These are phyloP conservation scores for Acanthosepion lycidas DNA, from an alignment of 2,888 invertebrate genomes.

Conservation along the genomic window DNA sequence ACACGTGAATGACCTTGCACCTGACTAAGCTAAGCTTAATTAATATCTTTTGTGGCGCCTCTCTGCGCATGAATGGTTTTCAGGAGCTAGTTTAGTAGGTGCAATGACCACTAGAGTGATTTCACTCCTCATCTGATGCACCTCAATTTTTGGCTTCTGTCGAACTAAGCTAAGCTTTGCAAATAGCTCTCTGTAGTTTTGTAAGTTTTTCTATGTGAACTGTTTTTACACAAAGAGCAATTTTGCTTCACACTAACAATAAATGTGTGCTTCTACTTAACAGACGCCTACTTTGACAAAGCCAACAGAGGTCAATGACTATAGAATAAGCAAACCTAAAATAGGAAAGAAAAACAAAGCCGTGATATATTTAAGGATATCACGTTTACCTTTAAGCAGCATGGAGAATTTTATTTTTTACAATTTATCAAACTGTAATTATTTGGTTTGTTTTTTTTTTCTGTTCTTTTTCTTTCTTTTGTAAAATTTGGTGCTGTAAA, in stretches of 20 bases:
- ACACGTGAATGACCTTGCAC: too few species aligned
- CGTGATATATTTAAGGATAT: neutral
- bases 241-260: neutral
- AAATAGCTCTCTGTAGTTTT: neutral
- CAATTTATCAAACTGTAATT: neutral
- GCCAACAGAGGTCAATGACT: too few species aligned
- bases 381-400: neutral
- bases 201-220: neutral
- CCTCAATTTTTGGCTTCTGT: too few species aligned
- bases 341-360: neutral
- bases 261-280: neutral
- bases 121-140: too few species aligned
- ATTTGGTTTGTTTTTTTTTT: neutral
- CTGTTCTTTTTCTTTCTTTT: neutral
- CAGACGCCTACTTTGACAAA: neutral
- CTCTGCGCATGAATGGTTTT: too few species aligned
- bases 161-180: too few species aligned
- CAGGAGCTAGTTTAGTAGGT: too few species aligned
- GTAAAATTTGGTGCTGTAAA: neutral
- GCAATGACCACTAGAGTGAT: too few species aligned
- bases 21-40: too few species aligned
- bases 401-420: neutral
- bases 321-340: too few species aligned
- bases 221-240: too few species aligned
- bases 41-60: too few species aligned